phyloP scores from a whole-genome alignment of 1,140 invertebrate species.

The Drosophila orena region DNA sequence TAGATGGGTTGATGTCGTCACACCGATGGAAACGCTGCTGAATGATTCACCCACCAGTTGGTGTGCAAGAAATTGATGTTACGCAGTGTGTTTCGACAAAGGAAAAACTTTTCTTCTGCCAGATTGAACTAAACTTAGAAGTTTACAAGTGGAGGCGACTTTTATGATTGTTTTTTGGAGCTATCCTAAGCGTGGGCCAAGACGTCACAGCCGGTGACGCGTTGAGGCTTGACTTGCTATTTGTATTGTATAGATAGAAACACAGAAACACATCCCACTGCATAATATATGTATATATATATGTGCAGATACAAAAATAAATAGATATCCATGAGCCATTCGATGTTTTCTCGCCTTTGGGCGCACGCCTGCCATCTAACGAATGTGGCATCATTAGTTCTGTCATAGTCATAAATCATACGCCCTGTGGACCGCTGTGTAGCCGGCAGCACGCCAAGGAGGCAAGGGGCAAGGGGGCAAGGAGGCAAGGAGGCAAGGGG shows the following conservation, averaged over 20 bases:
- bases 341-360: slow-evolving; percentile 18
- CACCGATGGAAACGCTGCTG: slow-evolving; percentile 42
- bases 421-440: slow-evolving; percentile 26
- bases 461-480: slow-evolving; percentile 17
- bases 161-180: slow-evolving; percentile 21
- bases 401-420: slow-evolving; percentile 74
- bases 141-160: slow-evolving; percentile 25
- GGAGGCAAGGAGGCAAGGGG: slow-evolving; percentile 17
- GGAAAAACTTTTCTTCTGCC: slow-evolving; percentile 30
- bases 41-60: slow-evolving; percentile 56
- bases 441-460: slow-evolving; percentile 38
- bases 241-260: background rate
- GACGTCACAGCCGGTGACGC: slow-evolving; percentile 33
- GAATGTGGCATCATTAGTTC: slow-evolving; percentile 75
- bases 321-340: slow-evolving; percentile 10
- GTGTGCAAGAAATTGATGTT: slow-evolving; percentile 26
- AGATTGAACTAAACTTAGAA: slow-evolving; percentile 38
- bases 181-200: slow-evolving; percentile 10
- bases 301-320: slow-evolving; percentile 7
- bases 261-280: background rate
- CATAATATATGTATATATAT: background rate
- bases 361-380: slow-evolving; percentile 41
- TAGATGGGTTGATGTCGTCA: slow-evolving; percentile 64
- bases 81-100: slow-evolving; percentile 42
- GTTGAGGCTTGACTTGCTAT: slow-evolving; percentile 8